phyloP scores from a whole-genome alignment of 2,888 invertebrate genomes.

The Tetragonisca angustula region DNA sequence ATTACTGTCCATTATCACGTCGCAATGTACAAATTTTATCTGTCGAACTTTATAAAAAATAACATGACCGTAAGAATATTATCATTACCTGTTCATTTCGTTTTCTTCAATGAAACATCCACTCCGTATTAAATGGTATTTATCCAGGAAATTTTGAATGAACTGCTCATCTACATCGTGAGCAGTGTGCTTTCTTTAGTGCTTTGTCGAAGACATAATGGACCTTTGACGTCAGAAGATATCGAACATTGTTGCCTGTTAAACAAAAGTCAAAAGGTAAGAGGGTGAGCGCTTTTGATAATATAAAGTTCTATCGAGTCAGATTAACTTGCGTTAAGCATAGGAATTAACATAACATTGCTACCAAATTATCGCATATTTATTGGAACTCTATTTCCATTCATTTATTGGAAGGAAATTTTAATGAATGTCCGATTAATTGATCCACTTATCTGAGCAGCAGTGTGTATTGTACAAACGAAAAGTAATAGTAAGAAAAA shows the following conservation, averaged over 20 bases:
- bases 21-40: no score
- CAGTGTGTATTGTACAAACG: background rate
- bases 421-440: background rate
- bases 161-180: no score
- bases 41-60: no score
- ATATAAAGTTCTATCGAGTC: background rate
- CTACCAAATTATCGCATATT: background rate
- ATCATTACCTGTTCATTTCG: no score
- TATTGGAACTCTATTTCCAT: background rate
- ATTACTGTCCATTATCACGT: no score
- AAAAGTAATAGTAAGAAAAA: background rate
- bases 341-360: background rate
- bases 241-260: background rate
- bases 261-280: background rate
- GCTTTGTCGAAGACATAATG: no score
- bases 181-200: no score
- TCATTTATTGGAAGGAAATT: background rate
- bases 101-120: no score
- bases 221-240: background rate
- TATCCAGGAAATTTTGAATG: no score
- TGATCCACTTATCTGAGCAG: background rate
- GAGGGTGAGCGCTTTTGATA: background rate
- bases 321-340: background rate
- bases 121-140: no score
- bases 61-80: no score